phyloP scores from a whole-genome alignment of 1,140 invertebrate species.

The Mamestra configurata region DNA sequence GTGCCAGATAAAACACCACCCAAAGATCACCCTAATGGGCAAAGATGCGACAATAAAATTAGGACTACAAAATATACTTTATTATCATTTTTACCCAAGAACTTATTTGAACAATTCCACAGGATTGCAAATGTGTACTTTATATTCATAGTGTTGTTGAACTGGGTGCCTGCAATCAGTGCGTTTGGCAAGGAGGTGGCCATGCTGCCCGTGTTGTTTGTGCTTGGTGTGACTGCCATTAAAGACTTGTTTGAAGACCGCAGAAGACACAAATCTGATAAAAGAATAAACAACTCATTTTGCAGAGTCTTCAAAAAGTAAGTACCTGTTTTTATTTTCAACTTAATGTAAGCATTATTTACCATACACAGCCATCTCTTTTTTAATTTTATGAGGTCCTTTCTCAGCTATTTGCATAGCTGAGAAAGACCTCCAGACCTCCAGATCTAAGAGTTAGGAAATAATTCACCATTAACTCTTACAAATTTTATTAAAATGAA shows the following conservation, averaged over 20 bases:
- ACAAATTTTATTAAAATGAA: too few relatives aligned
- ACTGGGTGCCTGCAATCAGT: constrained; percentile 97
- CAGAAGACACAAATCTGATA: constrained; percentile 95
- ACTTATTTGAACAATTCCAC: constrained; percentile 99
- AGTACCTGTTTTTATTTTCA: constrained; percentile 79
- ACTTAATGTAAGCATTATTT: neutral
- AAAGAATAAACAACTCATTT: constrained; percentile 97
- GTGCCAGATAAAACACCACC: constrained; percentile 93
- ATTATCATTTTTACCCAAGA: constrained; percentile 98
- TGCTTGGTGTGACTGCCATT: constrained; percentile 98
- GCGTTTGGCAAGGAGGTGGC: constrained; percentile 99
- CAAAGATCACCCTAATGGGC: constrained; percentile 95
- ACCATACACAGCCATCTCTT: too few relatives aligned
- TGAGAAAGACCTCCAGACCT: too few relatives aligned
- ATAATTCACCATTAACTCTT: too few relatives aligned
- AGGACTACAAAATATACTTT: constrained; percentile 98
- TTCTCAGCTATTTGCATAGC: too few relatives aligned
- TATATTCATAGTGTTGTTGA: constrained; percentile 98
- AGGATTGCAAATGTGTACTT: constrained; percentile 99
- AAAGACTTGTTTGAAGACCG: constrained; percentile 99
- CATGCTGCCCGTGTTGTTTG: constrained; percentile 98
- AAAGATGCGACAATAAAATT: constrained; percentile 94
- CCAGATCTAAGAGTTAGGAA: too few relatives aligned
- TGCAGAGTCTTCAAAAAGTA: constrained; percentile 97
- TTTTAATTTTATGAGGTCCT: too few relatives aligned